phyloP scores from a whole-genome alignment of 1,140 invertebrate genomes.

The Halyomorpha halys region DNA sequence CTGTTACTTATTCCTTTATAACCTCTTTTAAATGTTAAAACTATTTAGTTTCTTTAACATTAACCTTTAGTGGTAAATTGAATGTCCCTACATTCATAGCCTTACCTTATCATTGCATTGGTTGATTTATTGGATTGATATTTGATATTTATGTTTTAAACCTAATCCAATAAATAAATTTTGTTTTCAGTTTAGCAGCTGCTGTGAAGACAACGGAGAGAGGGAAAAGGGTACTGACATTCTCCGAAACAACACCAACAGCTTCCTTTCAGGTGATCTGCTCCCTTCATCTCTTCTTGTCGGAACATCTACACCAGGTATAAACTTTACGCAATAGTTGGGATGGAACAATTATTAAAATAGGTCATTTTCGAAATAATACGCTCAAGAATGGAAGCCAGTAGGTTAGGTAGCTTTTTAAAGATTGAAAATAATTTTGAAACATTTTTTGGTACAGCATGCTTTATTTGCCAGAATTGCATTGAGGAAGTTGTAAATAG shows the following conservation, averaged over 20 bases:
- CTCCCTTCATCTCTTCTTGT: slow-evolving; percentile 26
- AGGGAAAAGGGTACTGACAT: slow-evolving; percentile 53
- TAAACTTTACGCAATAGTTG: background rate
- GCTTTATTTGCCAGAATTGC: background rate
- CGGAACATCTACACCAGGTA: slow-evolving; percentile 24
- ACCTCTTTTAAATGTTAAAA: too few relatives aligned
- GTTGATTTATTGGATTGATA: too few relatives aligned
- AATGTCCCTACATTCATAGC: too few relatives aligned
- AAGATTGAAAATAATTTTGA: background rate
- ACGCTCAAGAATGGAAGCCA: background rate
- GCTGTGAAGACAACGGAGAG: slow-evolving; percentile 30
- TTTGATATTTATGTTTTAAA: background rate
- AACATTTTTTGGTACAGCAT: too few relatives aligned
- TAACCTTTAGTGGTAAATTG: too few relatives aligned
- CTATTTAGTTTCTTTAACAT: too few relatives aligned
- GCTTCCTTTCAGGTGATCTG: slow-evolving; percentile 57
- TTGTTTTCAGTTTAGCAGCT: slow-evolving; percentile 23
- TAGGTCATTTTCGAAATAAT: slow-evolving; percentile 1
- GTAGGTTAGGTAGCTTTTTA: background rate
- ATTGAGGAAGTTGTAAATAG: background rate
- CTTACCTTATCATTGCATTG: too few relatives aligned
- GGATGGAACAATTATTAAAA: background rate
- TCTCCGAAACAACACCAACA: slow-evolving; percentile 66
- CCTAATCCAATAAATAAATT: background rate
- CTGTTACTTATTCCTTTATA: too few relatives aligned